Evolutionary conservation across 1,140 invertebrate genomes (phyloP), one percentile per base, ranked within the genome.

Genomic region (Reticulitermes speratus): DNA sequence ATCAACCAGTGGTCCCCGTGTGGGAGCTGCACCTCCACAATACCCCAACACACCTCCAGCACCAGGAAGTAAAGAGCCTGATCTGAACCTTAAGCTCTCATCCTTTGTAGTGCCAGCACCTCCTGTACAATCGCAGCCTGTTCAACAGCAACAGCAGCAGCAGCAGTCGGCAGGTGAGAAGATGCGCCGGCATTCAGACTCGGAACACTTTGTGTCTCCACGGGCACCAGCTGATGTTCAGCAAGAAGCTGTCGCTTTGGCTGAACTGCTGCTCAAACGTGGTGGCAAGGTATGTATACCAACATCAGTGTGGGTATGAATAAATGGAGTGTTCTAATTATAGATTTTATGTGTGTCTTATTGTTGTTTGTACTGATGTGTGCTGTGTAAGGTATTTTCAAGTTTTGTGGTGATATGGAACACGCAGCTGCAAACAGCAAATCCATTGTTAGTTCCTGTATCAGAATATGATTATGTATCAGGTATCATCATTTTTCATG

Each of bases 111-210:
- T 95, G 16, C 93, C 94, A 30, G 93, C 94, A 52, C 93, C 93
- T 16, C 93, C 93, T 21, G 92, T 92, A n/a, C 59, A 75, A 55
- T 59, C 65, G 44, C 85, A 45, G 84, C n/a, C 23, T 23, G 52
- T 52, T 48, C 65, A 75, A 52, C 75, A 55, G 83, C 87, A 44
- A 38, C 85, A 25, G 82, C 86, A 52, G 81, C 75, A 25, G 82
- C 86, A 55, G 81, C 81, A 52, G 30, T 19, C 84, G 23, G 75
- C 85, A n/a, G 84, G 84, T 32, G 94, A 94, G 85, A 94, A 94
- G 89, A 89, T 91, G 25, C 91, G 94, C 45, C 91, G 94, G 88
- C 93, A 95, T 89, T 94, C 94, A 59, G 94, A 95, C 87, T 93
- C 93, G 59, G 94, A 94, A 88, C 92, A 94, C 86, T 94, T 94